Evolutionary conservation across 2,888 invertebrate genomes (phyloP), one percentile per base, ranked within the genome.

Genomic region (Campoplex capitator): DNA sequence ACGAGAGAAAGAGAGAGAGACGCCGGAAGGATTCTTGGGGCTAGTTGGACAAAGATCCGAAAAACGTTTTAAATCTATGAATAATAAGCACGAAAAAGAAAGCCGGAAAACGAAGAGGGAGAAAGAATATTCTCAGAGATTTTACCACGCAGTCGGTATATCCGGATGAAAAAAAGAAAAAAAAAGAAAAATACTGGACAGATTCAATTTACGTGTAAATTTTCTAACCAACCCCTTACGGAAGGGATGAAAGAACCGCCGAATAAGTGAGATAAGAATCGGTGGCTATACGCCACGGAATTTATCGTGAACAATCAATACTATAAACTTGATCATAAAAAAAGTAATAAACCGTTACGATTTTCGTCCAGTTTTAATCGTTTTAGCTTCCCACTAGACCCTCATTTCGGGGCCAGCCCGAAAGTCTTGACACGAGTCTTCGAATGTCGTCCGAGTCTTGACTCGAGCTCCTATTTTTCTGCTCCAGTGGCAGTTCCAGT

Each of bases 121-220:
- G 42, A 42, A 6, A 32, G 16, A 62, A 68, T 35, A 42, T 51
- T 78, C 70, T 70, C 45, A n/a, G 62, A 71, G 56, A 58, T 74
- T 71, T 77, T 78, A 38, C 48, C 70, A 35, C 67, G 32, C 51
- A 78, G 74, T 78, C 77, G 56, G 71, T 78, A 78, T 82, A 78
- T 82, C 81, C 67, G 68, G 9, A 9, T 42, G 48, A 23, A 45
- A 75, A 58, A 62, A 62, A 58, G 6, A 7, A 62, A 58, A 62
- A 62, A 58, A 7, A 16, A 62, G 7, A 16, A 73, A 82, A 23
- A 70, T 56, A 54, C 74, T 65, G 70, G 85, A 70, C 70, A 83
- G 85, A 86, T 86, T 86, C 85, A 86, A 86, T 86, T 86, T 86
- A 83, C 75, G 83, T 86, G 85, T 86, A 83, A 86, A 86, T 86